Conservation (phyloP, 2,888 invertebrate species). For the Leptopilina drosophilae region DNA sequence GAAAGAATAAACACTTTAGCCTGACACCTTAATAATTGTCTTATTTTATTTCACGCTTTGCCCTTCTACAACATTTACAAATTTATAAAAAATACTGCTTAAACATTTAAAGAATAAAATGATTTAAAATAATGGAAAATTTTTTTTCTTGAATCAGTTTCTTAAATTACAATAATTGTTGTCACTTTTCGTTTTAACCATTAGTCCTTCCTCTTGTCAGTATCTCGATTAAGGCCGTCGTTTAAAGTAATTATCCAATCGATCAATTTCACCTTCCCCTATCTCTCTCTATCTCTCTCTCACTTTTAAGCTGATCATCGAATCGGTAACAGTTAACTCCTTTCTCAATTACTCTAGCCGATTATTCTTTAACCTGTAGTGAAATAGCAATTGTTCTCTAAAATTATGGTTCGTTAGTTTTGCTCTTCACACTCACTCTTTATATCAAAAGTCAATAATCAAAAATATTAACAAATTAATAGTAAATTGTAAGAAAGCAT, state of each 20-base stretch:
- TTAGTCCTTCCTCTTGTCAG: slow-evolving; percentile 42
- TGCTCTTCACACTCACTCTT: background rate
- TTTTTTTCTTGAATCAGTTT: background rate
- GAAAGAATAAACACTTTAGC: too few species aligned
- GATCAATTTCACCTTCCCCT: slow-evolving; percentile 44
- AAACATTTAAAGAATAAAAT: background rate
- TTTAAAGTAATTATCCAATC: slow-evolving; percentile 56
- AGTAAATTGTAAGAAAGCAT: too few species aligned
- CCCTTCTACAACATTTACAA: too few species aligned
- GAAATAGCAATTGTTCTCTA: background rate
- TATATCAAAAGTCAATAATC: background rate
- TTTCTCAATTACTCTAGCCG: slow-evolving; percentile 46
- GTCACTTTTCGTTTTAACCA: slow-evolving; percentile 48
- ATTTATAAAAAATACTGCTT: too few species aligned
- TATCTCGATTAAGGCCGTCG: slow-evolving; percentile 51
- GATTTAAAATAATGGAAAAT: too few species aligned
- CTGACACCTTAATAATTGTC: too few species aligned
- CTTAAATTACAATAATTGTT: slow-evolving; percentile 17
- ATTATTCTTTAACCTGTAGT: slow-evolving; percentile 28
- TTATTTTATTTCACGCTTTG: too few species aligned
- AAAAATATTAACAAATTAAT: background rate
- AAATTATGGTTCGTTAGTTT: slow-evolving; percentile 6
- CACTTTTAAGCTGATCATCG: background rate
- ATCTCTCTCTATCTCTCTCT: slow-evolving; percentile 2
- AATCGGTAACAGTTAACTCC: background rate